A percentile compares a stretch with the other conserved stretches of the same genome.
Evolutionary conservation across 2,888 invertebrate genomes (phyloP).

Genomic region (Endomychus coccineus): DNA sequence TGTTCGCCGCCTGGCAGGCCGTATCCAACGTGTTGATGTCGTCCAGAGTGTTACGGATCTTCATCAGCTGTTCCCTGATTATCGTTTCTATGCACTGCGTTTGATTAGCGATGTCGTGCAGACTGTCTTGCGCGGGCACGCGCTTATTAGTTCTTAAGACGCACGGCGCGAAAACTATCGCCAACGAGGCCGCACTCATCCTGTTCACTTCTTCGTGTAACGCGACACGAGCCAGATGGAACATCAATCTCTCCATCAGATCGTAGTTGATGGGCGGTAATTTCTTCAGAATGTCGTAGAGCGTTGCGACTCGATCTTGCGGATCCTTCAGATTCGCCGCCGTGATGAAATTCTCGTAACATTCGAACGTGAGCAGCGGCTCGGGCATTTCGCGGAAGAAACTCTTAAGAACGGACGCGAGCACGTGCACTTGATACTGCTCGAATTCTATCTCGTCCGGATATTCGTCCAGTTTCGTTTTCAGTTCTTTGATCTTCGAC

Average conservation of each 20-base stretch:
- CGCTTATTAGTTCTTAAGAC: conserved; percentile 80
- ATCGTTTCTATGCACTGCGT: conserved; percentile 87
- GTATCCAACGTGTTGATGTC: conserved; percentile 87
- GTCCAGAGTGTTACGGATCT: conserved; percentile 76
- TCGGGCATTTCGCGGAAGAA: conserved; percentile 92
- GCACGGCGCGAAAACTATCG: conserved; percentile 93
- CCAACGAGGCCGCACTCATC: conserved; percentile 86
- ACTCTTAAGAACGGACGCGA: conserved; percentile 80
- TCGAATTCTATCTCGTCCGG: conserved; percentile 65
- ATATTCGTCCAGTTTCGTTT: conserved; percentile 68
- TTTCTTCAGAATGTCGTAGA: conserved; percentile 82
- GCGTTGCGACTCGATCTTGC: conserved; percentile 72
- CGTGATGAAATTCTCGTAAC: conserved; percentile 89
- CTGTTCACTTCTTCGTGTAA: conserved; percentile 79
- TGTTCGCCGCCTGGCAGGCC: conserved; percentile 78
- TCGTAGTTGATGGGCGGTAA: conserved; percentile 84
- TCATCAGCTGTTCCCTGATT: conserved; percentile 75
- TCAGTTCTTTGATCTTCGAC: conserved; percentile 73
- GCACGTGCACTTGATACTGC: conserved; percentile 79
- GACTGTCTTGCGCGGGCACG: conserved; percentile 84
- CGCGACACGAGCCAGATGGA: conserved; percentile 85
- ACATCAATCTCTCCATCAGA: conserved; percentile 84
- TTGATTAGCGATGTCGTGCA: conserved; percentile 83
- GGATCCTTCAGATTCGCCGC: conserved; percentile 79
- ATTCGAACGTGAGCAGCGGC: conserved; percentile 85